These are phyloP conservation scores for Myocastor coypus DNA, from an alignment of 2,113 vertebrate species.

Conservation along the genomic window DNA sequence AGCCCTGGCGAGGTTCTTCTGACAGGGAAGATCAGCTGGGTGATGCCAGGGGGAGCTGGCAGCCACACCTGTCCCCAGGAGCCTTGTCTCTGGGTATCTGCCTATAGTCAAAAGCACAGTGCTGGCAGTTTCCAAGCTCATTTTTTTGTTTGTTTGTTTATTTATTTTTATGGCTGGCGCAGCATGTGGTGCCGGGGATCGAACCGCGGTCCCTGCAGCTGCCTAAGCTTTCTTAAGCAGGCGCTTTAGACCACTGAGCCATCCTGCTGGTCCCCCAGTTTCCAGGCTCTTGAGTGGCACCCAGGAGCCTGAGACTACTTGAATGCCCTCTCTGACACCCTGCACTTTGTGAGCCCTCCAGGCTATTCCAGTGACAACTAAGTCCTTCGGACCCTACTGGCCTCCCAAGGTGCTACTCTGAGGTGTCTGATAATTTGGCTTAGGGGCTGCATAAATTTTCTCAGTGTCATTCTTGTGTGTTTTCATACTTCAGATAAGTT, in stretches of 20 bases:
- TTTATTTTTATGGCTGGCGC: too few species aligned
- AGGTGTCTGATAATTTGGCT: conserved; percentile 78
- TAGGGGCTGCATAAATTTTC: conserved; percentile 70
- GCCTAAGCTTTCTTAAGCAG: too few species aligned
- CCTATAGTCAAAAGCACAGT: not conserved
- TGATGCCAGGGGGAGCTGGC: not conserved
- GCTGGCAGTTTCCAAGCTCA: not conserved
- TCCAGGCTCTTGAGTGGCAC: not conserved
- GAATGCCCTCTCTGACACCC: not conserved
- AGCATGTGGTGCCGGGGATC: too few species aligned
- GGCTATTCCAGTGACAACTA: conserved; percentile 66
- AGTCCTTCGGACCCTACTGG: conserved; percentile 63
- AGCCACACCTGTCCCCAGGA: not conserved
- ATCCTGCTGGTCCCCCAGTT: not conserved
- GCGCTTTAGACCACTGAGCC: too few species aligned
- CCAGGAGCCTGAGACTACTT: not conserved
- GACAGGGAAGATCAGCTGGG: not conserved
- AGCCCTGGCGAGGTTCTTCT: not conserved
- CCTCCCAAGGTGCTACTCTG: conserved; percentile 63
- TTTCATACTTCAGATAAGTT: conserved; percentile 38
- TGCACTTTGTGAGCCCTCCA: conserved; percentile 9
- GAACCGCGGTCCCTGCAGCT: too few species aligned
- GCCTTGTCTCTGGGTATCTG: not conserved
- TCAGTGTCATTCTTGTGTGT: conserved; percentile 71
- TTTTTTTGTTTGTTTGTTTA: too few species aligned